Evolutionary conservation across 2,888 invertebrate species (phyloP).

Genomic region (Agapostemon virescens): DNA sequence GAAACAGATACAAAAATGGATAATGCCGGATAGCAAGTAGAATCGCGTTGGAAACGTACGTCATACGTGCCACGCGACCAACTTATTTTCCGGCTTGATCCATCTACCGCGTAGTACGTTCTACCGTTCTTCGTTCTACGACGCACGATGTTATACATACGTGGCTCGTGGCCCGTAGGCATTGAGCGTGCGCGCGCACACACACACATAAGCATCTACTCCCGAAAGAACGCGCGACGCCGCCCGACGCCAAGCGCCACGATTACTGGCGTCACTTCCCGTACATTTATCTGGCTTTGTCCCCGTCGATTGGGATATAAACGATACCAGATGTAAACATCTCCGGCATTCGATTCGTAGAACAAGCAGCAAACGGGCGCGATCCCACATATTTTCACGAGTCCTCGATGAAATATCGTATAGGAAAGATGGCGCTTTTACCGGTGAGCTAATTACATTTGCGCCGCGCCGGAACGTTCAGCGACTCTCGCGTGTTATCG

Average conservation of each 20-base stretch:
- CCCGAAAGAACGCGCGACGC: conserved; percentile 42
- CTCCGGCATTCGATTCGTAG: neutral
- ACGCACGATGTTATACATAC: conserved; percentile 51
- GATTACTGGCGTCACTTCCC: conserved; percentile 40
- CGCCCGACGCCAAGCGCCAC: conserved; percentile 16
- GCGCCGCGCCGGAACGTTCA: conserved; percentile 31
- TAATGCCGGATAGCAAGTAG: neutral
- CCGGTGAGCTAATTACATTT: conserved; percentile 37
- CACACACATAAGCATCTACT: conserved; percentile 55
- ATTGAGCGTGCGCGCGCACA: conserved; percentile 66
- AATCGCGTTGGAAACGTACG: neutral
- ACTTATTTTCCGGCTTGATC: neutral
- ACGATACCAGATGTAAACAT: conserved; percentile 40
- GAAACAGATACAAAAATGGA: neutral
- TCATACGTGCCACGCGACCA: neutral
- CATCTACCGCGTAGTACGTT: neutral
- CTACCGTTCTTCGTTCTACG: conserved; percentile 14
- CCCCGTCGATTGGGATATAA: conserved; percentile 30
- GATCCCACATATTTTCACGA: neutral
- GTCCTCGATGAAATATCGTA: conserved; percentile 10
- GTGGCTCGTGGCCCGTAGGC: conserved; percentile 51
- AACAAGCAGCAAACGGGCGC: neutral
- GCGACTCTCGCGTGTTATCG: conserved; percentile 47
- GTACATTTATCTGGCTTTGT: conserved; percentile 40
- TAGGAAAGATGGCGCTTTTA: conserved; percentile 33